phyloP scores from a whole-genome alignment of 2,113 vertebrate species.

The Poeciliopsis retropinna region DNA sequence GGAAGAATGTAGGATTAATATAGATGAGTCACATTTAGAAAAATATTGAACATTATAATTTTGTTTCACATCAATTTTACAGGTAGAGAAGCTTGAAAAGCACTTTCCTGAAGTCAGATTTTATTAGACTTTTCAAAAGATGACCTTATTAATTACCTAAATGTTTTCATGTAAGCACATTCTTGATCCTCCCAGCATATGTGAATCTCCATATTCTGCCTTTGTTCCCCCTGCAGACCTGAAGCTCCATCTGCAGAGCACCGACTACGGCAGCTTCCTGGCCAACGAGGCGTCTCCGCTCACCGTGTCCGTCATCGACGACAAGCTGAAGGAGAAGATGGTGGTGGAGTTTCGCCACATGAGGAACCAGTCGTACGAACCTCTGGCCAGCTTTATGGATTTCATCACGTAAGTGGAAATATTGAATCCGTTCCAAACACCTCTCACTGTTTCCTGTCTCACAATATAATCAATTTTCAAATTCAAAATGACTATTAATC shows the following conservation, averaged over 20 bases:
- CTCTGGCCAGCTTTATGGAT: conserved; percentile 95
- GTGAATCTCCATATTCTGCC: not conserved
- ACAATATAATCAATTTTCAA: not conserved
- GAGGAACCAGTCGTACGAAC: conserved; percentile 98
- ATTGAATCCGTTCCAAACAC: not conserved
- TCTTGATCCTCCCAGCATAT: not conserved
- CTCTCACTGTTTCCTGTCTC: not conserved
- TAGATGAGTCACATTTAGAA: too few relatives aligned
- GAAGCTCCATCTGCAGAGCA: conserved; percentile 97
- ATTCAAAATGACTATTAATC: not conserved
- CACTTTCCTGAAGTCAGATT: too few relatives aligned
- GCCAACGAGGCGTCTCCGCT: conserved; percentile 96
- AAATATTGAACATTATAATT: too few relatives aligned
- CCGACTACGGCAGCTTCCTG: conserved; percentile 97
- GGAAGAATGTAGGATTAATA: too few relatives aligned
- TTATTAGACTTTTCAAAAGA: not conserved
- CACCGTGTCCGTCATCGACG: conserved; percentile 95
- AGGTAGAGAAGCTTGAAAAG: too few relatives aligned
- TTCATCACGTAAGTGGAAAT: conserved; percentile 87
- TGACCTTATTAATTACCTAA: not conserved
- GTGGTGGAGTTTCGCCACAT: conserved; percentile 98
- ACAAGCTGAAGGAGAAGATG: conserved; percentile 99
- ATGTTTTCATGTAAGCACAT: not conserved
- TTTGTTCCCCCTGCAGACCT: conserved; percentile 80
- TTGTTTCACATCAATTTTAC: too few relatives aligned